Base-by-base conservation (phyloP, 2,888 invertebrate species). In the Amphiduros pacificus region DNA sequence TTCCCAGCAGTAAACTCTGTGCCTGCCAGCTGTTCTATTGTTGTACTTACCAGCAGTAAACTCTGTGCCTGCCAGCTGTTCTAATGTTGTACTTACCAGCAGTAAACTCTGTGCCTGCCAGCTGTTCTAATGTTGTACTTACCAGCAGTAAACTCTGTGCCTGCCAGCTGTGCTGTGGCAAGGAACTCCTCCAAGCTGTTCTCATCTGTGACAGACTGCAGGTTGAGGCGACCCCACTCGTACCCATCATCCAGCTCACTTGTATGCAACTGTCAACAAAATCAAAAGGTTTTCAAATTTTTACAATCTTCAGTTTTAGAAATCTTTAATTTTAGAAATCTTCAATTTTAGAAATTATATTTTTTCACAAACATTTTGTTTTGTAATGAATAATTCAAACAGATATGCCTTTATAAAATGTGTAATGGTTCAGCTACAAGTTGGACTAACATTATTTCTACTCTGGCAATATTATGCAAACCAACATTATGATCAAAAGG, bases 141-240 rank as follows among this genome's bases (percentile, higher is more conserved):
- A 75, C 87, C 85, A 72, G 85, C 84, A 17, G 81, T 90, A 80
- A 97, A 99, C 80, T 98, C 95, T 0, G 92, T 91, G 41, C 93
- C 93, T 0, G 97, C 96, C 62, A 99, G 84, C 82, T 96, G 91
- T 0, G 98, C 98, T 0, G 93, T 97, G 0, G 93, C 90, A 2
- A 99, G 85, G 80, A 99, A 98, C 77, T 97, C 98, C 84, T 97
- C 93, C 64, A 98, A 89, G 0, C 94, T 92, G n/a, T 91, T 93
- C 80, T 96, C 94, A 72, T 97, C 96, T 0, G 96, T 97, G 0
- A 96, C 91, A 0, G 96, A 96, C 68, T 75, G 90, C 0, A 94
- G 86, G 83, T 95, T 95, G 1, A 94, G 84, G 9, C 93, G 87
- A 40, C 91, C 92, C 93, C 93, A 94, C 64, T 94, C 92, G 73